Percentiles rank a stretch among this genome's conserved stretches.
Evolutionary conservation across 2,797 vertebrate species (phyloP).

Genomic region (Heliangelus exortis): DNA sequence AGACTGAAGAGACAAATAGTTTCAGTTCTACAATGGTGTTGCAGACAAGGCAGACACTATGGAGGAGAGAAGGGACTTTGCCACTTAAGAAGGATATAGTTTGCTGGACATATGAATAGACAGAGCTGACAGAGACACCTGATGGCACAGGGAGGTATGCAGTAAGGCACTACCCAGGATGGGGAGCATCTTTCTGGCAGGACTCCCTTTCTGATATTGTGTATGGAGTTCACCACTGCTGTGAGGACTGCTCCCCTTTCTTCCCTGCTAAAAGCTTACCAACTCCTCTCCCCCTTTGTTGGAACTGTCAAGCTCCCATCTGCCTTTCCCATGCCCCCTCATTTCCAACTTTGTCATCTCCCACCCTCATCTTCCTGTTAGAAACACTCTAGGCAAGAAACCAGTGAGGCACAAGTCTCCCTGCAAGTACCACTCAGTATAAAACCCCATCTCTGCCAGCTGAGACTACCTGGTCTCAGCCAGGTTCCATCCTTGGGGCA

Average conservation of each 20-base stretch:
- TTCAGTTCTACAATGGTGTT: neutral
- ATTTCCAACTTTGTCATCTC: neutral
- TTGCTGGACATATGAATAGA: neutral
- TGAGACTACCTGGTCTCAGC: neutral
- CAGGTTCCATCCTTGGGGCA: neutral
- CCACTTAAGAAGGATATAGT: neutral
- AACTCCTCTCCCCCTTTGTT: neutral
- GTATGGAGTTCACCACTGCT: neutral
- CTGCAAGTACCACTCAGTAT: rapidly evolving
- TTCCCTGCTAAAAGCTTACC: neutral
- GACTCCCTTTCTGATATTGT: neutral
- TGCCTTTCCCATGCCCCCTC: neutral
- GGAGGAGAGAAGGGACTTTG: neutral
- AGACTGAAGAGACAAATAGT: neutral
- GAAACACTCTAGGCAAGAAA: neutral
- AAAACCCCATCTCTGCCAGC: neutral
- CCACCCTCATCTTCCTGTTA: neutral
- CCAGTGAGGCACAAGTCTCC: neutral
- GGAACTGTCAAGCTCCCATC: neutral
- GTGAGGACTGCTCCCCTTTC: neutral
- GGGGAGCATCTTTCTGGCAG: neutral
- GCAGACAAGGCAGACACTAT: neutral
- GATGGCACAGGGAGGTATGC: rapidly evolving
- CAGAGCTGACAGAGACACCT: neutral
- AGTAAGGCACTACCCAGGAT: neutral